Evolutionary conservation across 2,797 vertebrate species (phyloP).

Genomic region (Amblyopsis hoosieri): DNA sequence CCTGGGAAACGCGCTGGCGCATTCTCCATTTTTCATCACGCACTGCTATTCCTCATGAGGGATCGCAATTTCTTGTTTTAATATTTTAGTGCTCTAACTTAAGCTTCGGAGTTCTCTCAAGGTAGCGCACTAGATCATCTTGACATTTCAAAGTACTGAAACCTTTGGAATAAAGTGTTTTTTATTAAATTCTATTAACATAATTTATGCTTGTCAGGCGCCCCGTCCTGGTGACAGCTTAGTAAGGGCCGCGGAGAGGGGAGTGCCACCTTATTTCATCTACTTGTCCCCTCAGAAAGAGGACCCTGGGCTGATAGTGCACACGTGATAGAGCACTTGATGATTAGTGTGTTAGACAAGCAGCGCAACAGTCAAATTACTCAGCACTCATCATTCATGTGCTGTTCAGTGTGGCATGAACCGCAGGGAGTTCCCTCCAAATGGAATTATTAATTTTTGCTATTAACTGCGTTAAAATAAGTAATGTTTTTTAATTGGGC

Average conservation of each 20-base stretch:
- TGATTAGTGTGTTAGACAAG: constrained; percentile 47
- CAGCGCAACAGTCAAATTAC: constrained; percentile 19
- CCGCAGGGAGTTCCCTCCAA: constrained; percentile 30
- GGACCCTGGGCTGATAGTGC: constrained; percentile 28
- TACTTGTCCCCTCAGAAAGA: constrained; percentile 34
- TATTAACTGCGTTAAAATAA: constrained; percentile 14
- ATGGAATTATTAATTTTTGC: constrained; percentile 16
- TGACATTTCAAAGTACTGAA: constrained; percentile 81
- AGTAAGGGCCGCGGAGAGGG: constrained; percentile 36
- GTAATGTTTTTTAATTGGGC: not conserved
- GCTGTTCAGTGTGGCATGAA: constrained; percentile 14
- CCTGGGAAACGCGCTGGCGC: constrained; percentile 61
- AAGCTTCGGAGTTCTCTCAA: constrained; percentile 76
- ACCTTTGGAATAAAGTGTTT: constrained; percentile 83
- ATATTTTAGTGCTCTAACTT: constrained; percentile 83
- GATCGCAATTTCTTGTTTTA: constrained; percentile 78
- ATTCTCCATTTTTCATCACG: constrained; percentile 70
- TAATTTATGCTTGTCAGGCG: constrained; percentile 81
- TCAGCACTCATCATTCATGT: constrained; percentile 42
- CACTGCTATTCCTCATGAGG: constrained; percentile 59
- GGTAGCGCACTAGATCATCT: constrained; percentile 78
- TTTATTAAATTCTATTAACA: constrained; percentile 82
- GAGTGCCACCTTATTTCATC: constrained; percentile 64
- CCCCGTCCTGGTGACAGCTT: constrained; percentile 55
- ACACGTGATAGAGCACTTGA: constrained; percentile 29